Percentiles rank a stretch among this genome's conserved stretches.
These are phyloP conservation scores for Amphipoea lucens DNA, from an alignment of 2,888 invertebrate genomes.

Conservation along the genomic window DNA sequence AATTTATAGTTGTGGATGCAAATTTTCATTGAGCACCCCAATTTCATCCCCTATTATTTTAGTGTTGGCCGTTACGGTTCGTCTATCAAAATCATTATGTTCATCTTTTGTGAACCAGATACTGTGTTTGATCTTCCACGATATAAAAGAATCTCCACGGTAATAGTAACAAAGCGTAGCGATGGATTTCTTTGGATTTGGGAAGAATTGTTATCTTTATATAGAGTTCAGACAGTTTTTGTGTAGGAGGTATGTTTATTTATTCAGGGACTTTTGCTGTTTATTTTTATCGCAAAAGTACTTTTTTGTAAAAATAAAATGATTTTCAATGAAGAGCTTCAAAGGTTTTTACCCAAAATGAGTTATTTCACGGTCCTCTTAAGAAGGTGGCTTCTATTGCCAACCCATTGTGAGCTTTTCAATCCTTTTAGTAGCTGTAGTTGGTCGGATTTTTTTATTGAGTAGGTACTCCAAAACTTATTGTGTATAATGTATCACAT, in stretches of 20 bases:
- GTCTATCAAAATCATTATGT: constrained; percentile 54
- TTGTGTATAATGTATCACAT: not conserved
- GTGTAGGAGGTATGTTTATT: constrained; percentile 40
- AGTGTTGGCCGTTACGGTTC: constrained; percentile 55
- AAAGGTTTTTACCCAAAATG: not conserved
- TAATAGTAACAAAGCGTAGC: constrained; percentile 57
- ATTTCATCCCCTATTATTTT: constrained; percentile 66
- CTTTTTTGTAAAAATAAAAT: constrained; percentile 4
- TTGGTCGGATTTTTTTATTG: not conserved
- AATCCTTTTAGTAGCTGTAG: not conserved
- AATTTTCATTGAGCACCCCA: constrained; percentile 74
- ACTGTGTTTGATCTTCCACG: constrained; percentile 58
- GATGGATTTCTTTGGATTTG: constrained; percentile 51
- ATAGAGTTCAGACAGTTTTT: constrained; percentile 25
- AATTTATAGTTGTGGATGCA: constrained; percentile 83
- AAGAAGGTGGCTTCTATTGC: not conserved
- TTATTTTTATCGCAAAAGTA: constrained; percentile 13
- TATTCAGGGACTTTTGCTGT: constrained; percentile 36
- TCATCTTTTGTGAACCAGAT: constrained; percentile 57
- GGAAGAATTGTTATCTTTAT: constrained; percentile 51
- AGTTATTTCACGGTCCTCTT: not conserved
- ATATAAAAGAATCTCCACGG: constrained; percentile 50
- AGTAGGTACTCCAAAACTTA: not conserved
- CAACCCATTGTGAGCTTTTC: not conserved
- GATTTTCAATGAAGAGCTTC: not conserved